phyloP scores from a whole-genome alignment of 2,797 vertebrate species.

The Falco columbarius region DNA sequence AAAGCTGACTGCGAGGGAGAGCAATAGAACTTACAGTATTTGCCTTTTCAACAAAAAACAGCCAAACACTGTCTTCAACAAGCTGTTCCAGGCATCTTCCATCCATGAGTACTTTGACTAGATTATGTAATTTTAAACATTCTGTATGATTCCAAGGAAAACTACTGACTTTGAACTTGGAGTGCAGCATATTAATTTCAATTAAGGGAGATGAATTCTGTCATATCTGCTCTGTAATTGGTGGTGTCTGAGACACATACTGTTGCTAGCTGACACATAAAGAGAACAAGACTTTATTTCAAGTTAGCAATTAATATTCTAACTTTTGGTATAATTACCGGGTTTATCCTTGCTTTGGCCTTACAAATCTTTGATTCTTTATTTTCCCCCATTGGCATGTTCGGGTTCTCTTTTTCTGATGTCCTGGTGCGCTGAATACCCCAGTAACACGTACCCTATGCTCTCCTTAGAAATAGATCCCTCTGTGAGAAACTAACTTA shows the following conservation, averaged over 20 bases:
- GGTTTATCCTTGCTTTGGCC: background rate
- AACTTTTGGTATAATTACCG: background rate
- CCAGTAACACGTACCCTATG: background rate
- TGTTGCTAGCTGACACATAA: background rate
- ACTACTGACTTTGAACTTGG: background rate
- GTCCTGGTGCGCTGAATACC: too few species aligned
- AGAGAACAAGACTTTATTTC: background rate
- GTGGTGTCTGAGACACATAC: background rate
- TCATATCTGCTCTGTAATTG: background rate
- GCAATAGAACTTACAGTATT: background rate
- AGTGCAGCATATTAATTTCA: background rate
- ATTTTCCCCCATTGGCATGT: background rate
- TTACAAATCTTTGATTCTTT: background rate
- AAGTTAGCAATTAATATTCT: background rate
- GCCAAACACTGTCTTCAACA: background rate
- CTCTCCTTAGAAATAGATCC: background rate
- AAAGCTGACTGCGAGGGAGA: background rate
- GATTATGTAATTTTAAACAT: slow-evolving; percentile 34
- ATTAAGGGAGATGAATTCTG: background rate
- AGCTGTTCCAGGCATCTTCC: background rate
- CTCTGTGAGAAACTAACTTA: background rate
- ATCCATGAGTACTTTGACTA: background rate
- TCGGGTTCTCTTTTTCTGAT: background rate
- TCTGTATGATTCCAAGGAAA: slow-evolving; percentile 6
- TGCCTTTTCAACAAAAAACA: background rate